Evolutionary conservation across 2,797 vertebrate species (phyloP), one percentile per base, ranked within the genome.

Genomic region (Caiman crocodilus): DNA sequence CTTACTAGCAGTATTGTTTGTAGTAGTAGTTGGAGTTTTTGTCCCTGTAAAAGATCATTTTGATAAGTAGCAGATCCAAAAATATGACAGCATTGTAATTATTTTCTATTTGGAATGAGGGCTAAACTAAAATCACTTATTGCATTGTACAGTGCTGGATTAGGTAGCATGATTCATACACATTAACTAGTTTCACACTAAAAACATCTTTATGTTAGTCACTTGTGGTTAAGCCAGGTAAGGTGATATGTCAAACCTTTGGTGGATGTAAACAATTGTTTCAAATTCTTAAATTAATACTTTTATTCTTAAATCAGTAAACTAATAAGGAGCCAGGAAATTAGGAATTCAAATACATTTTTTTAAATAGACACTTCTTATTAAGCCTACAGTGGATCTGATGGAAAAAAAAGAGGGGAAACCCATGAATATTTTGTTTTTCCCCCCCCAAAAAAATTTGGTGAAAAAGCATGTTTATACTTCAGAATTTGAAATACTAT

Each of bases 21-120:
- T 97, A 86, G 97, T 97, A 15, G 14, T 78, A 50, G 94, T 89
- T 76, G 95, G 75, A 79, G 88, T 21, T 21, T 97, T 97, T 21
- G 96, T 90, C 69, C 69, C 69, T 73, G 35, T 73, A 73, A 73
- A 73, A 73, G 35, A 73, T 50, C 23, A 50, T 73, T 73, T 32
- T 73, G 69, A 50, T 50, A 73, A 50, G 14, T 73, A 16, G 14
- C 35, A 73, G 20, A 23, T 30, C 18, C 32, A 73, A 26, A 73
- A 73, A 50, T 73, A 50, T 23, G 16, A 26, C 35, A 73, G 35
- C 35, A 42, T 17, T 67, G 21, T 67, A 21, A 67, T 67, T 20
- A 73, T 12, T 23, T 50, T 73, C 14, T 50, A 26, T 73, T 50
- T 73, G 35, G 35, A 25, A 15, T 10, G 42, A 73, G 50, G 35